Evolutionary conservation across 2,113 vertebrate genomes (phyloP).

Genomic region (Trachemys scripta): DNA sequence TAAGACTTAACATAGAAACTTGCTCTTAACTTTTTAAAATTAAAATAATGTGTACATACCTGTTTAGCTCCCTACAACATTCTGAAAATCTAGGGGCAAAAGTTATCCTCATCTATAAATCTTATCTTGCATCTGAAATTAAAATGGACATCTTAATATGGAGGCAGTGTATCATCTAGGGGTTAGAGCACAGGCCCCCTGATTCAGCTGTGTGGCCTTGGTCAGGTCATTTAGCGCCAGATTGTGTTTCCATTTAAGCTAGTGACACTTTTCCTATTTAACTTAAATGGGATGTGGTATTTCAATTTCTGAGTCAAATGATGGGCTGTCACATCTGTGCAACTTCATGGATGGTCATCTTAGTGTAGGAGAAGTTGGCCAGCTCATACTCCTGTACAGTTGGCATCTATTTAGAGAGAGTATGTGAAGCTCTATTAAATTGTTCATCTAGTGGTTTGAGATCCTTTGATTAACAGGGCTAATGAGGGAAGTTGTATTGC

Average conservation of each 20-base stretch:
- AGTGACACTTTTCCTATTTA: neutral
- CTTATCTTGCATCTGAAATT: neutral
- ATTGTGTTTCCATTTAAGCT: neutral
- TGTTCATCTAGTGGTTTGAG: neutral
- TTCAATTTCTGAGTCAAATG: neutral
- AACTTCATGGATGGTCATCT: neutral
- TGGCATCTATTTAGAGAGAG: too few species aligned
- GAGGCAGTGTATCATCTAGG: neutral
- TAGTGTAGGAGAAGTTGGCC: neutral
- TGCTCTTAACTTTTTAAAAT: neutral
- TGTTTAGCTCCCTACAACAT: neutral
- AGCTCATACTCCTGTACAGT: neutral
- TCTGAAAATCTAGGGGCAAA: neutral
- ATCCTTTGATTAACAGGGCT: neutral
- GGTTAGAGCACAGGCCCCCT: neutral
- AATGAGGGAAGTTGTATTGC: neutral
- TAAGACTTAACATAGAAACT: conserved; percentile 75
- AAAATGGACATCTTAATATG: neutral
- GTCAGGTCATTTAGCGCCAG: neutral
- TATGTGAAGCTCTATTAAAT: neutral
- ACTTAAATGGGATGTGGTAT: neutral
- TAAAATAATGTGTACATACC: neutral
- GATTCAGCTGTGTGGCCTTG: neutral
- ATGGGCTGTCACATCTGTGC: neutral
- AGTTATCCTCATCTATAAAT: neutral